phyloP scores from a whole-genome alignment of 2,888 invertebrate genomes.

The Bellardia pandia region DNA sequence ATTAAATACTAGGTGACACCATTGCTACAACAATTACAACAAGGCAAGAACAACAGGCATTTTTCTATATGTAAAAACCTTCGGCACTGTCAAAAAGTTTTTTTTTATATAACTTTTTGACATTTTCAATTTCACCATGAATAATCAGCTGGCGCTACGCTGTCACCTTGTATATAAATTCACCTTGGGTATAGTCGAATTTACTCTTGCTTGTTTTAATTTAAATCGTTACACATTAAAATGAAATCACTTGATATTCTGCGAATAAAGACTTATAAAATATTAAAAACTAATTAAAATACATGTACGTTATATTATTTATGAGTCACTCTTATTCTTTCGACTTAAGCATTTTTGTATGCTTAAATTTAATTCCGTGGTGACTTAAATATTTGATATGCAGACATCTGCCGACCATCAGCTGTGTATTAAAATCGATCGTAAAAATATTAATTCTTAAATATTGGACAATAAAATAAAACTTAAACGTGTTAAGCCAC shows the following conservation, averaged over 20 bases:
- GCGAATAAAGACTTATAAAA: neutral
- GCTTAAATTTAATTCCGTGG: slow-evolving; percentile 9
- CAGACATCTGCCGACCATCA: slow-evolving; percentile 27
- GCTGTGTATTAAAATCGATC: slow-evolving; percentile 41
- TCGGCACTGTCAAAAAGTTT: too few relatives aligned
- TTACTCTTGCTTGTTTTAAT: neutral
- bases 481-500: slow-evolving; percentile 66
- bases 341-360: slow-evolving; percentile 13
- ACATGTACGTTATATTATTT: slow-evolving; percentile 3
- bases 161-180: too few relatives aligned
- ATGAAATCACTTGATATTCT: slow-evolving; percentile 17
- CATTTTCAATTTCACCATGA: too few relatives aligned
- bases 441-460: slow-evolving; percentile 72
- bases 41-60: too few relatives aligned
- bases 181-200: too few relatives aligned
- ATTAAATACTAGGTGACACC: too few relatives aligned
- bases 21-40: too few relatives aligned
- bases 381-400: neutral
- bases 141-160: too few relatives aligned
- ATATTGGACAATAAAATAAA: slow-evolving; percentile 69
- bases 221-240: slow-evolving; percentile 1
- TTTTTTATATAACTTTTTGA: too few relatives aligned
- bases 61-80: too few relatives aligned
- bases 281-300: slow-evolving; percentile 44
- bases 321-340: slow-evolving; percentile 28